Conservation (phyloP, 2,797 vertebrate species). For the Morus bassanus region DNA sequence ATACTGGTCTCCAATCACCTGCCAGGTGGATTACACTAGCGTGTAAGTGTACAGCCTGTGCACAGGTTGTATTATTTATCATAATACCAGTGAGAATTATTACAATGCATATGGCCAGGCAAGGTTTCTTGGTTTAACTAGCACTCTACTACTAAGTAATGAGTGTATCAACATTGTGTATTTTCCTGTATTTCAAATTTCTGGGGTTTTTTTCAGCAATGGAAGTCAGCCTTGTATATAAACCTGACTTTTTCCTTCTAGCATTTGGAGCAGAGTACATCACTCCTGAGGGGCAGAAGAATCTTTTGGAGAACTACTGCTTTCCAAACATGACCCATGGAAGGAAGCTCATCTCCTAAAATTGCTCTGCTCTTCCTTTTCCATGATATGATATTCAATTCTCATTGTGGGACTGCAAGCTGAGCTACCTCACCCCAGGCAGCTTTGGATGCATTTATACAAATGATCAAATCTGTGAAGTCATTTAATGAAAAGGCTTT, state of each 20-base stretch:
- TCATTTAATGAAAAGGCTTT: slow-evolving; percentile 4
- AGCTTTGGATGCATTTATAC: not conserved
- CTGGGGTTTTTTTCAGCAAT: rapidly evolving
- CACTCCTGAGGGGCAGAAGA: not conserved
- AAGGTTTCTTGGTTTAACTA: not conserved
- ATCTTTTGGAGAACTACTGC: not conserved
- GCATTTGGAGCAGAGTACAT: not conserved
- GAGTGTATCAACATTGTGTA: not conserved
- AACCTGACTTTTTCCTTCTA: not conserved
- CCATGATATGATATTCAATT: not conserved
- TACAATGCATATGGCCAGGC: not conserved
- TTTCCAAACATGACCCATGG: not conserved
- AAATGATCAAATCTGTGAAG: not conserved
- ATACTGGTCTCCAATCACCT: not conserved
- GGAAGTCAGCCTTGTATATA: not conserved
- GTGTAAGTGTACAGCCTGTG: not conserved
- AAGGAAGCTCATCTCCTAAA: not conserved
- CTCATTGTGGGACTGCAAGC: not conserved
- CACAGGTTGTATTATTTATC: not conserved
- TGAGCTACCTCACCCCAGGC: not conserved
- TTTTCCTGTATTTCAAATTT: not conserved
- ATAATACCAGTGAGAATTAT: not conserved
- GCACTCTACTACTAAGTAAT: not conserved
- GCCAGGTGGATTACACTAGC: not conserved
- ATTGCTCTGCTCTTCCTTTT: not conserved